Conservation (phyloP, 2,113 vertebrate genomes). For the Clupea harengus region DNA sequence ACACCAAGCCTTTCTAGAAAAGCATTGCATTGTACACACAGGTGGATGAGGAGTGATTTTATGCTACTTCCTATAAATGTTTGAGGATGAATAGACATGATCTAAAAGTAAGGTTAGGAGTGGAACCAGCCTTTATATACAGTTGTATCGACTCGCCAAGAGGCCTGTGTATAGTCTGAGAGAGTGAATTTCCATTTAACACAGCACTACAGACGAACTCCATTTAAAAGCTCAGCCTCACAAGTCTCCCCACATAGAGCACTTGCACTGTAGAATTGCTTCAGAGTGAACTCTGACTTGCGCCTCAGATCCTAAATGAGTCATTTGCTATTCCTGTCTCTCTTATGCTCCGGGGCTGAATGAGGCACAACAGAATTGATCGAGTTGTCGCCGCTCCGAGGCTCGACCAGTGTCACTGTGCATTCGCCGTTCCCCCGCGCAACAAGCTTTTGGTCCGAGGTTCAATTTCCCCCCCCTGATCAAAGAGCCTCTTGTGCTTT, state of each 20-base stretch:
- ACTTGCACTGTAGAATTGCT: slow-evolving; percentile 47
- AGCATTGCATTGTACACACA: not conserved
- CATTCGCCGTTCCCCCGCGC: slow-evolving; percentile 48
- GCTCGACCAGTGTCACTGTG: slow-evolving; percentile 58
- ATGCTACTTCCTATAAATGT: not conserved
- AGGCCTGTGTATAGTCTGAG: slow-evolving; percentile 49
- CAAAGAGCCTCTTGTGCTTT: slow-evolving; percentile 58
- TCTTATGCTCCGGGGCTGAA: slow-evolving; percentile 47
- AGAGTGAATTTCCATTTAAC: slow-evolving; percentile 60
- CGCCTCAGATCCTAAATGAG: slow-evolving; percentile 58
- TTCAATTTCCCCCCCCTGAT: slow-evolving; percentile 56
- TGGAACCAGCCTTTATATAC: slow-evolving; percentile 49
- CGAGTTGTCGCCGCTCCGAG: slow-evolving; percentile 22
- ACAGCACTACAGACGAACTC: slow-evolving; percentile 64
- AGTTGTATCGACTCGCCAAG: slow-evolving; percentile 53
- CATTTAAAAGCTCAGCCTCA: slow-evolving; percentile 54
- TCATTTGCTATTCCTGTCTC: slow-evolving; percentile 64
- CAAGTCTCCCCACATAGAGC: slow-evolving; percentile 46
- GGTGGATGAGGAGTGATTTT: not conserved
- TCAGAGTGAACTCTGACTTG: slow-evolving; percentile 54
- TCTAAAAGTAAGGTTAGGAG: slow-evolving; percentile 52
- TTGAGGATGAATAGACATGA: slow-evolving; percentile 7
- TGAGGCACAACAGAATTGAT: slow-evolving; percentile 51
- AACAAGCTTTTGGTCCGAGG: slow-evolving; percentile 59
- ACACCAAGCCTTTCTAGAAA: not conserved